Evolutionary conservation across 2,888 invertebrate genomes (phyloP).

Genomic region (Rhaphigaster nebulosa): DNA sequence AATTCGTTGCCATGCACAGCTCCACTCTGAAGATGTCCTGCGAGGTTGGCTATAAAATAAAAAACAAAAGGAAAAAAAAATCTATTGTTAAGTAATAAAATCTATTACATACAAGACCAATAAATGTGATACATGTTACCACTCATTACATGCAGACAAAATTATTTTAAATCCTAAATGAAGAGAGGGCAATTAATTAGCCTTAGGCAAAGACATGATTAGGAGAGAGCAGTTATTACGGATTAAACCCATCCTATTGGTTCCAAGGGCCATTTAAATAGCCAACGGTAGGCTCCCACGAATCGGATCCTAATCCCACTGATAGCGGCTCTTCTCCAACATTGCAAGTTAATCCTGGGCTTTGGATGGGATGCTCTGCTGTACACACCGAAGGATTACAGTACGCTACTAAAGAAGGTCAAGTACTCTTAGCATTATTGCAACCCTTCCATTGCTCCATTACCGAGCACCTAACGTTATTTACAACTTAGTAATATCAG

Average conservation of each 20-base stretch:
- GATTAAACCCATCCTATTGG: neutral
- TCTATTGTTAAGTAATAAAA: no score
- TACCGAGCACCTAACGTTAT: neutral
- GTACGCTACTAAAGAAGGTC: neutral
- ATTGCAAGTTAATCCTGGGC: neutral
- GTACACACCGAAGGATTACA: neutral
- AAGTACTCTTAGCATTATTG: neutral
- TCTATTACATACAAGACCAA: no score
- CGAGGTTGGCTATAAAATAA: no score
- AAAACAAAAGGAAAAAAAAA: no score
- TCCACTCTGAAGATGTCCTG: no score
- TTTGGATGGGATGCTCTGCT: neutral
- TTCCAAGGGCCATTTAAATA: slow-evolving; percentile 2
- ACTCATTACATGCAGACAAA: no score
- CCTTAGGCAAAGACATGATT: neutral
- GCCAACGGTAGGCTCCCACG: neutral
- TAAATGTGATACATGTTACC: no score
- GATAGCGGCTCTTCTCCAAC: neutral
- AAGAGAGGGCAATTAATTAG: neutral
- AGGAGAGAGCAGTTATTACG: neutral
- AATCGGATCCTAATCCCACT: neutral
- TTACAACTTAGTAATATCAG: neutral
- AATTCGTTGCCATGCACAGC: no score
- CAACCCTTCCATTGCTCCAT: neutral
- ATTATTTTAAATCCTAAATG: neutral